Evolutionary conservation across 2,797 vertebrate genomes (phyloP).

Genomic region (Myotis daubentonii): DNA sequence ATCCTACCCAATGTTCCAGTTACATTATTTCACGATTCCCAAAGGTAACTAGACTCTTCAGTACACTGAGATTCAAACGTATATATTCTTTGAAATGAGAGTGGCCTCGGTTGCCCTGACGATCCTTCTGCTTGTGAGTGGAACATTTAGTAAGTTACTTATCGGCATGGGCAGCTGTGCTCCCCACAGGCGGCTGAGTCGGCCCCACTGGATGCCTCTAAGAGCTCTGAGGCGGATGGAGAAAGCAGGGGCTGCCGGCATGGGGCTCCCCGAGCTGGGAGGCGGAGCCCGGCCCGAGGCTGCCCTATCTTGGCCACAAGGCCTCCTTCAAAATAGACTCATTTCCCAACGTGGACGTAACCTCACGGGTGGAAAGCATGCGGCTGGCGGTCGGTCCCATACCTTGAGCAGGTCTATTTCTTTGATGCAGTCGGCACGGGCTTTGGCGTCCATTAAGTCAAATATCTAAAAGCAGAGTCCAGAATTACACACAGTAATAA

Average conservation of each 20-base stretch:
- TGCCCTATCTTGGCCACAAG: too few relatives aligned
- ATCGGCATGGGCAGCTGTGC: background rate
- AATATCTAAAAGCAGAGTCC: conserved; percentile 95
- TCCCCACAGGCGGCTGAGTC: too few relatives aligned
- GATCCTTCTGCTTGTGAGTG: background rate
- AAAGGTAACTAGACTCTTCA: background rate
- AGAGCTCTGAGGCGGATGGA: too few relatives aligned
- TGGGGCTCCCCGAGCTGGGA: too few relatives aligned
- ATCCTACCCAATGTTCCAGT: background rate
- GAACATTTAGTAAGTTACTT: background rate
- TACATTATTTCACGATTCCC: conserved; percentile 21
- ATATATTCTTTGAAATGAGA: background rate
- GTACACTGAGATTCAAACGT: background rate
- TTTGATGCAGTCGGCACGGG: conserved; percentile 99
- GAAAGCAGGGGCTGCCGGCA: too few relatives aligned
- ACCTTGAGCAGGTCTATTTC: conserved; percentile 99
- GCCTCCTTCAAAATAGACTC: too few relatives aligned
- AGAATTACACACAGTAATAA: background rate
- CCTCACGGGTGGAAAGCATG: too few relatives aligned
- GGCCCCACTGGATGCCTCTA: too few relatives aligned
- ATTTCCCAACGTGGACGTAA: too few relatives aligned
- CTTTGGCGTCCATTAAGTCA: conserved; percentile 99
- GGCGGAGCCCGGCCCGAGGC: too few relatives aligned
- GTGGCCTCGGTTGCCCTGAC: background rate
- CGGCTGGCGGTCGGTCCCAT: conserved; percentile 80